These are phyloP conservation scores for Ochropleura plecta DNA, from an alignment of 2,888 invertebrate genomes.

Conservation along the genomic window DNA sequence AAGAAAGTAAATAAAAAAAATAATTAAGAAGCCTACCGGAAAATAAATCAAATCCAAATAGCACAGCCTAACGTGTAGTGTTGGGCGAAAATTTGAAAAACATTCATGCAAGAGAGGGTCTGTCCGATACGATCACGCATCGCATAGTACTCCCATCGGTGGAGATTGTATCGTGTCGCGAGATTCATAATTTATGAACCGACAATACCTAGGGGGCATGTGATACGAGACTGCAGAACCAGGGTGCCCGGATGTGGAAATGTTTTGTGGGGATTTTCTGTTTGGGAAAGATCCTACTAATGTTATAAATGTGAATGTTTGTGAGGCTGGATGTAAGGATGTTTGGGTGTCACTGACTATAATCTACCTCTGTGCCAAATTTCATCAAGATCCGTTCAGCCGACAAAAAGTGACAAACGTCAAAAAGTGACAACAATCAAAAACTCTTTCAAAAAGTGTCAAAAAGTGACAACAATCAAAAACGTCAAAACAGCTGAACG, in stretches of 20 bases:
- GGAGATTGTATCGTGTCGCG: conserved; percentile 85
- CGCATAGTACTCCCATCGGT: conserved; percentile 85
- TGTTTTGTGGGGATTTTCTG: background rate
- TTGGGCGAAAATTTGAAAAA: conserved; percentile 75
- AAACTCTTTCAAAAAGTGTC: no score
- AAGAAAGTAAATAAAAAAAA: conserved; percentile 7
- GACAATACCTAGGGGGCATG: conserved; percentile 77
- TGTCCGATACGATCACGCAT: conserved; percentile 79
- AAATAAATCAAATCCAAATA: conserved; percentile 22
- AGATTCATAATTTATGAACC: conserved; percentile 88
- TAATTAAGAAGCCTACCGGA: conserved; percentile 12
- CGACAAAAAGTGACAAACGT: no score
- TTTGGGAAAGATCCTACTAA: background rate
- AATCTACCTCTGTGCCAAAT: no score
- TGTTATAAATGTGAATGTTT: no score
- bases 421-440: no score
- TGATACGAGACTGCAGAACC: conserved; percentile 67
- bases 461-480: no score
- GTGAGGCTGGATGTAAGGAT: no score
- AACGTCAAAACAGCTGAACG: no score
- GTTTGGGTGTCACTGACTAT: no score
- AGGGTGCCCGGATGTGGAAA: conserved; percentile 48
- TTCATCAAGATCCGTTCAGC: no score
- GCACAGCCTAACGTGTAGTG: conserved; percentile 37
- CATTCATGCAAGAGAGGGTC: conserved; percentile 51